Percentiles rank a stretch among this genome's conserved stretches.
Evolutionary conservation across 1,140 invertebrate genomes (phyloP).

Genomic region (Coenobita brevimanus): DNA sequence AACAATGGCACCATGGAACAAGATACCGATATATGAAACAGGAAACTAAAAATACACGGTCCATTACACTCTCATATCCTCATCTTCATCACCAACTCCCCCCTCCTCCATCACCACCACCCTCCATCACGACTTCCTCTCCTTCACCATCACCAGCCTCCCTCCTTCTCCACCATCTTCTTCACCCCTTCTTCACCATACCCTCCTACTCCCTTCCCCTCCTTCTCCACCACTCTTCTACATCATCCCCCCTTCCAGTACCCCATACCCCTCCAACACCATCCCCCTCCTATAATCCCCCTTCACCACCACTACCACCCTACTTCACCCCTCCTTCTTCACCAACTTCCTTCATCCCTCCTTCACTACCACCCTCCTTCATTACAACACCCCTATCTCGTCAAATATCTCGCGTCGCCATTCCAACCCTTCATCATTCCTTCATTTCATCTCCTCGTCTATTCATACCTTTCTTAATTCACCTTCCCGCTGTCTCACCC

Average conservation of each 20-base stretch:
- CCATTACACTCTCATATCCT: no score
- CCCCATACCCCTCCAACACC: neutral
- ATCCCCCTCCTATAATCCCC: neutral
- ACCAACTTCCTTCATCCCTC: neutral
- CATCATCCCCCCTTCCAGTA: neutral
- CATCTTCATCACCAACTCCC: neutral
- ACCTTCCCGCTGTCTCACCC: no score
- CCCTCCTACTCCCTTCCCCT: neutral
- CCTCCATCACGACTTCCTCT: neutral
- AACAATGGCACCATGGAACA: no score
- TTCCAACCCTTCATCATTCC: no score
- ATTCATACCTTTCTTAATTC: no score
- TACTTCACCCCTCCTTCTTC: slow-evolving; percentile 7
- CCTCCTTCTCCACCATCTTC: neutral
- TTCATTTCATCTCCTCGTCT: no score
- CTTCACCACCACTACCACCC: slow-evolving; percentile 1
- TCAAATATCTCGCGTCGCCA: no score
- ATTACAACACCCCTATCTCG: no score
- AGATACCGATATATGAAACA: no score
- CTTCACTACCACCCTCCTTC: no score
- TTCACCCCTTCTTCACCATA: neutral
- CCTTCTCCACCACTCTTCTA: neutral
- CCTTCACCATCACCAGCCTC: neutral
- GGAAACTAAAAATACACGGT: no score
- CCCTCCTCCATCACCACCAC: neutral